Base-by-base conservation (phyloP, 2,888 invertebrate genomes). In the Andricus curvator region DNA sequence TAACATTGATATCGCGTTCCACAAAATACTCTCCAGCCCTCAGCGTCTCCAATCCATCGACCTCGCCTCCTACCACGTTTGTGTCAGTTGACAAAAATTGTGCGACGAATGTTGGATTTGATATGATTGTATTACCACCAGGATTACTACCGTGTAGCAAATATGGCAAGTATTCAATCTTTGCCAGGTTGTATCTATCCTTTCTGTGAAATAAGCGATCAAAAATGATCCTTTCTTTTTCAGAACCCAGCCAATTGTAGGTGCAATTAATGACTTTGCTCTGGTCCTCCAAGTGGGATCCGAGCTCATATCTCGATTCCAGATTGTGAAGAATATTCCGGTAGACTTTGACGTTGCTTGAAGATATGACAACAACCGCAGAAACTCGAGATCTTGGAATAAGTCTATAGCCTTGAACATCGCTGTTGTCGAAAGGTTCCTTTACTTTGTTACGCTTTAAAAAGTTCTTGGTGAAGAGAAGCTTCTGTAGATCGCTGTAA, bases 181-280 rank as follows among this genome's bases (percentile, higher is more conserved):
- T 96, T 0, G 99, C 99, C 84, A 99, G 94, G 93, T 99, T 99
- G 91, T 98, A 99, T 79, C 99, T 95, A 93, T 98, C 97, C 91
- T 97, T 97, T 85, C 98, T 92, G 88, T 97, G 96, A 86, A 97
- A 97, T 25, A 97, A 91, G 89, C 97, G 94, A 33, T 95, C 94
- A 85, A 96, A 96, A 41, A 98, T 96, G 88, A 95, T 95, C 84
- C 95, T 95, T 82, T 95, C 94, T 90, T 97, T 97, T 0, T 95
- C 94, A 83, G 94, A 95, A 6, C 99, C 98, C 88, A 99, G 95
- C 97, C 98, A 99, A 91, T 99, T 99, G 90, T 95, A 97, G 0
- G 98, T 97, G 86, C 98, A 99, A 91, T 99, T 97, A n/a, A 99
- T 96, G 25, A 95, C 94, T 93, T 97, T 96, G 89, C 98, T 98